Evolutionary conservation across 2,888 invertebrate species (phyloP), one percentile per base, ranked within the genome.

Genomic region (Tipula confusa): DNA sequence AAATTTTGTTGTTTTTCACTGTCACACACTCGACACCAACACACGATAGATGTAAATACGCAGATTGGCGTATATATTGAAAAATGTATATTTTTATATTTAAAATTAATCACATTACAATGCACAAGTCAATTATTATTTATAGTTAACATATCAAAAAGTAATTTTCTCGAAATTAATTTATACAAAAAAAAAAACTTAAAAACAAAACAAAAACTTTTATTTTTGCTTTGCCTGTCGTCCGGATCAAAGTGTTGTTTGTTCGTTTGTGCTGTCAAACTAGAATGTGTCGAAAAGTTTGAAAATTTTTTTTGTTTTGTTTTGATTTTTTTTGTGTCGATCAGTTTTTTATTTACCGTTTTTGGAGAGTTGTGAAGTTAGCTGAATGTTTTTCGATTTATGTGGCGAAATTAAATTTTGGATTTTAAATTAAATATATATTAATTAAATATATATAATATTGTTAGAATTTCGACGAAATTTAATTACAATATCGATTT

Each of bases 31-130:
- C 9, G n/a, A n/a, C n/a, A n/a, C n/a, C n/a, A n/a, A n/a, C n/a
- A n/a, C n/a, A n/a, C n/a, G n/a, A n/a, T n/a, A n/a, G 11, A 64
- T 64, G 64, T 64, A 64, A 64, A 64, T 64, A 64, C 64, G 64
- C 64, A 64, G 18, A 64, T 64, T 64, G 24, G n/a, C n/a, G n/a
- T n/a, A n/a, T 24, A 11, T 9, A 24, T 24, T 24, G 1, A 64
- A 64, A 24, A 64, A 9, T 24, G 9, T 31, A 43, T n/a, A 5
- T 64, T 64, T 24, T 6, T 24, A 24, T 15, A 24, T 64, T 43
- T 43, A n/a, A 6, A 43, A 38, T 9, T 24, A 64, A 64, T 24
- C 64, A 24, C 64, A n/a, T 43, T 24, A 64, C 18, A 64, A 48
- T 43, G 15, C 15, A 64, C 9, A 64, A n/a, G n/a, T n/a, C 9